Evolutionary conservation across 1,140 invertebrate genomes (phyloP), one percentile per base, ranked within the genome.

Genomic region (Leptinotarsa texana): DNA sequence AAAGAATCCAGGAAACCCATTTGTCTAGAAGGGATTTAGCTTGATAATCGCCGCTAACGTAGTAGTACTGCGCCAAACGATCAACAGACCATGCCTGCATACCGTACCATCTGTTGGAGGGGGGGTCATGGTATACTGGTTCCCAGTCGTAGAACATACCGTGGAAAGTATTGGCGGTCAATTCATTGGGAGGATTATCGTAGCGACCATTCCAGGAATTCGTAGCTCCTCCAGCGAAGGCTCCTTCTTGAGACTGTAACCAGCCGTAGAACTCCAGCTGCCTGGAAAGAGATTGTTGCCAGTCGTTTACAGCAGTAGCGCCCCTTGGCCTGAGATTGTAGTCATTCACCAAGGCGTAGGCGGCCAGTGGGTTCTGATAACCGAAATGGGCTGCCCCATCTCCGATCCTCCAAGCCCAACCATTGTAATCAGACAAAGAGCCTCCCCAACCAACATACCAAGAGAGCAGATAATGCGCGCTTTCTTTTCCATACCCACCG

Each of bases 71-170:
- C 5, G 74, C 77, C n/a, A 78, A 62, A 76, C 77, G 74, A 33
- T 78, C 77, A n/a, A 69, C 74, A 21, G 77, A 78, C 77, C 77
- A 78, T 8, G 77, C 68, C 72, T 78, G 77, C 77, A 78, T 78
- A 71, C 77, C 77, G 69, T 27, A 78, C 77, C 77, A 78, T 72
- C 77, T 76, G 74, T 78, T 78, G 74, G 77, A 78, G 74, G 77
- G 77, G 13, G 77, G 77, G 69, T 78, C 77, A 63, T 78, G 77
- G 65, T 78, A 78, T 0, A 77, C 75, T 6, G 77, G 77, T 74
- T 78, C 77, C 77, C 77, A 78, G 65, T 78, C 74, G 75, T 78
- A 78, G 65, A 76, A 79, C 78, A 79, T 79, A 42, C 78, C 78
- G 62, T 79, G 69, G 75, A 79, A 79, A 51, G 78, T 79, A 48